These are phyloP conservation scores for Chloroclystis v-ata DNA, from an alignment of 2,888 invertebrate genomes.

Conservation along the genomic window DNA sequence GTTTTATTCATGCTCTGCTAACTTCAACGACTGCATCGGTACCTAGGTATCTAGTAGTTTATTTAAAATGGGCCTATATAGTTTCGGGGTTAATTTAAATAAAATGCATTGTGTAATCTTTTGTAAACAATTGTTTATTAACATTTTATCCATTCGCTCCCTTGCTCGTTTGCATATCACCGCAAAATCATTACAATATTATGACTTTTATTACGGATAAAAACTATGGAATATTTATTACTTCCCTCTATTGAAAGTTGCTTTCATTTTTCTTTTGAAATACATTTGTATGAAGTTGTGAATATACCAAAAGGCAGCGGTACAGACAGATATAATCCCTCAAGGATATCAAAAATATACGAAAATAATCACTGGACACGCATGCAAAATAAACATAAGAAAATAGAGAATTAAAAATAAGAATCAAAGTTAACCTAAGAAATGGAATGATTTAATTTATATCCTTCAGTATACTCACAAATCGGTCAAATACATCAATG, in stretches of 20 bases:
- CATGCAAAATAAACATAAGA: slow-evolving; percentile 66
- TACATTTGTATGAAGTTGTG: slow-evolving; percentile 50
- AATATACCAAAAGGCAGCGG: slow-evolving; percentile 66
- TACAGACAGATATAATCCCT: slow-evolving; percentile 42
- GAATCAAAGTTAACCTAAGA: slow-evolving; percentile 53
- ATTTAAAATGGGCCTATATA: too few species aligned
- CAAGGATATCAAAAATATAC: slow-evolving; percentile 43
- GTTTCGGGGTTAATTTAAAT: slow-evolving; percentile 34
- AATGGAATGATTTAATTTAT: slow-evolving; percentile 73
- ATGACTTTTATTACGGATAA: slow-evolving; percentile 69
- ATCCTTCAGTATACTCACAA: slow-evolving; percentile 74
- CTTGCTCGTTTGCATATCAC: slow-evolving; percentile 62
- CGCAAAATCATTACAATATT: slow-evolving; percentile 65
- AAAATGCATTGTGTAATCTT: slow-evolving; percentile 65
- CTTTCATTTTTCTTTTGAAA: slow-evolving; percentile 78
- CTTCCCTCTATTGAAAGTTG: slow-evolving; percentile 49
- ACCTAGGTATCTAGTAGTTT: too few species aligned
- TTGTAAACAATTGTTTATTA: slow-evolving; percentile 80
- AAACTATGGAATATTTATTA: slow-evolving; percentile 67
- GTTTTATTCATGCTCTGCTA: too few species aligned
- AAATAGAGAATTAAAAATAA: slow-evolving; percentile 59
- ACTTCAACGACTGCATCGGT: too few species aligned
- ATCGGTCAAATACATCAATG: slow-evolving; percentile 52
- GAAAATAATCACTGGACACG: slow-evolving; percentile 46
- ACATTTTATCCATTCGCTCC: slow-evolving; percentile 67